Base-by-base conservation (phyloP, 2,888 invertebrate species). In the Icerya purchasi region DNA sequence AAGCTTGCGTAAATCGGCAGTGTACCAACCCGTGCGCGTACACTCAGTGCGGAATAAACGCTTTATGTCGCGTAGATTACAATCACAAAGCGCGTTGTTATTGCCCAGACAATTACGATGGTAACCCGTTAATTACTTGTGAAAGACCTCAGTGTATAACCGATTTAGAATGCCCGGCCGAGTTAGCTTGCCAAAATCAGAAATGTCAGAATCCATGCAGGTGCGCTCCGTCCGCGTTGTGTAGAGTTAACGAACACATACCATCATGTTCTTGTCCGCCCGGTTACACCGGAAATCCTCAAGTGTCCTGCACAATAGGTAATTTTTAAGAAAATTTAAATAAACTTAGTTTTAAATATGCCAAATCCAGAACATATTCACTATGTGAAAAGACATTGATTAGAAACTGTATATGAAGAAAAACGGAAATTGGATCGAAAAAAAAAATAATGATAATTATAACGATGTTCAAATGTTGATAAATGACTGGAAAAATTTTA, bases 191-290 rank as follows among this genome's bases (percentile, higher is more conserved):
- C 68, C 76, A 78, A 63, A 81, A 81, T 65, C 83, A 83, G 67
- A 78, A 78, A 61, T 93, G 92, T 68, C 80, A 80, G 67, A 82
- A 86, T 73, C 90, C 90, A 5, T 92, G 91, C 71, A 78, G 83
- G 58, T 91, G 90, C 69, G 86, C 86, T n/a, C 72, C 77, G 3
- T 78, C 77, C 10, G 86, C 90, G 1, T 75, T 81, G 62, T 92
- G 92, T 67, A 78, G 76, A 1, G 87, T 88, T 3, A 58, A 53
- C 2, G 82, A 86, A 64, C 91, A 91, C 70, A 73, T 76, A 59
- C 80, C 89, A 1, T 76, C 78, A 57, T 91, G 91, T 67, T 79
- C 82, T 65, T 91, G 91, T 70, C 85, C 87, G 50, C 80, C 86
- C 53, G 88, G 87, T 19, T 86, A 84, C 65, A 76, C 74, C 61